Conservation (phyloP, 2,113 vertebrate species). For the Chroicocephalus ridibundus region DNA sequence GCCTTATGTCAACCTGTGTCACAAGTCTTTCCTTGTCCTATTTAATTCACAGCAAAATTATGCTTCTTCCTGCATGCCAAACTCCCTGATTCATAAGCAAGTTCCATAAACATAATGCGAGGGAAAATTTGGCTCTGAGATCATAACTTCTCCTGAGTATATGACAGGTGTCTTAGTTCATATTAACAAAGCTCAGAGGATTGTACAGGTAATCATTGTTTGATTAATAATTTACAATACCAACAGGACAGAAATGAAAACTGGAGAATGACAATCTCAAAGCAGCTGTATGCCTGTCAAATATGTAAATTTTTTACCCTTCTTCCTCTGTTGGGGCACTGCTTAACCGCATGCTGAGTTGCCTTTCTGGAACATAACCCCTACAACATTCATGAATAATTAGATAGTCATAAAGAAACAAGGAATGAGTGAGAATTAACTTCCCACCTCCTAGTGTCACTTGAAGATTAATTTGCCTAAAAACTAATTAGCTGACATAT, state of each 20-base stretch:
- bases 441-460: slow-evolving; percentile 17
- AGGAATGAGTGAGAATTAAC: slow-evolving; percentile 18
- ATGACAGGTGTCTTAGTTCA: neutral
- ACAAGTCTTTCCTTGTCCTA: neutral
- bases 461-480: slow-evolving; percentile 53
- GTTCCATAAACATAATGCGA: neutral
- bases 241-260: slow-evolving; percentile 35
- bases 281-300: slow-evolving; percentile 2
- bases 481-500: slow-evolving; percentile 30
- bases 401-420: slow-evolving; percentile 7
- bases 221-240: slow-evolving; percentile 30
- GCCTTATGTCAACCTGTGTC: neutral
- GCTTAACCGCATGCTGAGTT: slow-evolving; percentile 7
- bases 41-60: neutral
- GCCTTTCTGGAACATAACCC: slow-evolving; percentile 18
- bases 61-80: neutral
- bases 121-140: neutral
- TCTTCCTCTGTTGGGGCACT: neutral
- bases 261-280: neutral
- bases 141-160: neutral
- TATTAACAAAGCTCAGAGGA: neutral
- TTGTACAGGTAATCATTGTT: neutral
- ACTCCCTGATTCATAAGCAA: neutral
- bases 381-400: slow-evolving; percentile 33
- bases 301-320: neutral